Conservation (phyloP, 2,797 vertebrate species). For the Fundulus diaphanus region DNA sequence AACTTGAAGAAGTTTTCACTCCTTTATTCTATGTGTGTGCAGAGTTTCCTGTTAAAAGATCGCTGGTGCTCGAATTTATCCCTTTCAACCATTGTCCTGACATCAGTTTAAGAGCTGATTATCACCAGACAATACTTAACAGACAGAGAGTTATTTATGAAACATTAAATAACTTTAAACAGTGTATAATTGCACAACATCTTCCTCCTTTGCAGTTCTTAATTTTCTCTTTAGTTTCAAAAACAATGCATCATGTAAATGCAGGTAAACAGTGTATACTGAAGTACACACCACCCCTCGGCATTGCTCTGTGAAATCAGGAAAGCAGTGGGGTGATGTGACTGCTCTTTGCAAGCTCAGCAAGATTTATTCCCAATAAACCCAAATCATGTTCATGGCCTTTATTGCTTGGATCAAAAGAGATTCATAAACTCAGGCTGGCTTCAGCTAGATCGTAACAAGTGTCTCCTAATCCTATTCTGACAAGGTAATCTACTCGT, state of each 20-base stretch:
- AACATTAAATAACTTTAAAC: too few relatives aligned
- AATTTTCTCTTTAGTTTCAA: neutral
- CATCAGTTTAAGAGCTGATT: too few relatives aligned
- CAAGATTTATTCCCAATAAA: conserved; percentile 57
- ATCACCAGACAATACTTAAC: too few relatives aligned
- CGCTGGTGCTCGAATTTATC: too few relatives aligned
- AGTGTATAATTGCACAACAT: too few relatives aligned
- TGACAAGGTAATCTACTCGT: conserved; percentile 52
- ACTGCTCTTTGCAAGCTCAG: conserved; percentile 32
- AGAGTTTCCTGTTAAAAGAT: too few relatives aligned
- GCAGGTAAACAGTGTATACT: neutral
- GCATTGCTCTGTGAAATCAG: neutral
- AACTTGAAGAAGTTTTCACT: too few relatives aligned
- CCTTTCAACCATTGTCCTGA: too few relatives aligned
- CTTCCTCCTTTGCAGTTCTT: neutral
- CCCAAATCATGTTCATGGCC: conserved; percentile 45
- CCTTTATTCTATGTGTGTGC: too few relatives aligned
- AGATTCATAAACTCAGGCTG: conserved; percentile 60
- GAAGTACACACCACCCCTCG: neutral
- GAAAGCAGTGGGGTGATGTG: conserved; percentile 32
- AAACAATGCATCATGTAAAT: neutral
- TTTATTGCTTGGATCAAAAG: conserved; percentile 70
- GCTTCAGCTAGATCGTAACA: conserved; percentile 68
- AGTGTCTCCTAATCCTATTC: conserved; percentile 64
- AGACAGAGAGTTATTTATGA: too few relatives aligned